Evolutionary conservation across 2,113 vertebrate genomes (phyloP).

Genomic region (Pavo muticus): DNA sequence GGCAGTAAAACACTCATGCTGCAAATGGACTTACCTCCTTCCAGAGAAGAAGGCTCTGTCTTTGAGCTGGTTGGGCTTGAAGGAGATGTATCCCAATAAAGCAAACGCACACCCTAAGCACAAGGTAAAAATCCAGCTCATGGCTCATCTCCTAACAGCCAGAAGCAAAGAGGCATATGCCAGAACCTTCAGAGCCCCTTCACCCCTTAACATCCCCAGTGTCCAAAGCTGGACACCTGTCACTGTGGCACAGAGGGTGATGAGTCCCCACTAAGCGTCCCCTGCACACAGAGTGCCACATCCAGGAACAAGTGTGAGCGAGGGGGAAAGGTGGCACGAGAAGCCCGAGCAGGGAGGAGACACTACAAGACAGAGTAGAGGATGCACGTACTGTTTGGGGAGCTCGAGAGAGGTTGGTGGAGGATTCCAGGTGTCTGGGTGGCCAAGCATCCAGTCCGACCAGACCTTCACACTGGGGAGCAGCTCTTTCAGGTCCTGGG

Average conservation of each 20-base stretch:
- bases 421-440: conserved; percentile 96
- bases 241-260: background rate
- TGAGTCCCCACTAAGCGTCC: background rate
- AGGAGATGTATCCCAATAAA: background rate
- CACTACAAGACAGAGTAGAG: background rate
- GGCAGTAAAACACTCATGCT: background rate
- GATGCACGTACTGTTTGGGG: conserved; percentile 79
- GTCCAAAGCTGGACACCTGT: background rate
- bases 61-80: background rate
- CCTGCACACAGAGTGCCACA: background rate
- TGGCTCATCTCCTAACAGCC: background rate
- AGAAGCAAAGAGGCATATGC: background rate
- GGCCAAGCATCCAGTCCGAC: conserved; percentile 99
- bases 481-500: conserved; percentile 89
- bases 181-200: background rate
- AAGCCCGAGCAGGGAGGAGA: background rate
- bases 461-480: conserved; percentile 97
- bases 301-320: background rate
- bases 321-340: background rate
- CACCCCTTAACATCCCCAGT: background rate
- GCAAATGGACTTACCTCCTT: background rate
- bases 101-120: background rate
- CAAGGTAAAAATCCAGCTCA: background rate
- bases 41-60: background rate
- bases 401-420: conserved; percentile 86